phyloP scores from a whole-genome alignment of 2,113 vertebrate species.

The Sus scrofa region T2T-Sscrofa CM000826.6:155582501-155583000 shows the following conservation, averaged over 20 bases:
- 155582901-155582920: background rate
- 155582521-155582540: rapidly evolving
- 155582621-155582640: background rate
- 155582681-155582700: background rate
- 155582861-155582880: conserved; percentile 46
- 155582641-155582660: rapidly evolving
- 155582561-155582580: background rate
- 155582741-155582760: background rate
- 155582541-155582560: rapidly evolving
- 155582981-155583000: conserved; percentile 1
- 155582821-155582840: background rate
- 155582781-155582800: background rate
- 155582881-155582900: background rate
- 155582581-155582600: background rate
- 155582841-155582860: background rate
- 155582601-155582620: rapidly evolving
- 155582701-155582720: background rate
- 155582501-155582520: background rate
- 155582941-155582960: background rate
- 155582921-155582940: background rate
- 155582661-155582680: background rate
- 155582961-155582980: background rate
- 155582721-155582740: background rate
- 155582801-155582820: background rate
- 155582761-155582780: background rate